A percentile compares a stretch with the other conserved stretches of the same genome.
phyloP scores from a whole-genome alignment of 2,888 invertebrate genomes.

The Embidobia sp. region DNA sequence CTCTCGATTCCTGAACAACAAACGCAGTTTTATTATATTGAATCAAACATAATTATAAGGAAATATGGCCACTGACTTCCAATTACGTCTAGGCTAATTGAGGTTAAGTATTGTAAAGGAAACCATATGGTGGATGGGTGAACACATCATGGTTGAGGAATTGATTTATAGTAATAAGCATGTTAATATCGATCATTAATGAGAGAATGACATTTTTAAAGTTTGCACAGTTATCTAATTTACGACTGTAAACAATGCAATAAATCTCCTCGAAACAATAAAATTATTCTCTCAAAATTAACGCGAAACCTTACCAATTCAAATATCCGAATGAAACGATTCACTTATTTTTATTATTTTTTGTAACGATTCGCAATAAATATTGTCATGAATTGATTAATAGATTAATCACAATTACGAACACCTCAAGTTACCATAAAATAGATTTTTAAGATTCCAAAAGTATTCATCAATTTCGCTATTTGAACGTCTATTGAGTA shows the following conservation, averaged over 20 bases:
- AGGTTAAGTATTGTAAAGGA: conserved; percentile 24
- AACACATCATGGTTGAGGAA: conserved; percentile 19
- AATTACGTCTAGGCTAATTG: conserved; percentile 28
- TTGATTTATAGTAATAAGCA: conserved; percentile 18
- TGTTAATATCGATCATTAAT: conserved; percentile 29
- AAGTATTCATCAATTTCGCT: conserved; percentile 2
- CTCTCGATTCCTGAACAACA: conserved; percentile 5
- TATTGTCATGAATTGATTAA: no score
- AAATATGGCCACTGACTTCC: conserved; percentile 22
- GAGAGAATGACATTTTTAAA: conserved; percentile 17
- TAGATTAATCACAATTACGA: no score
- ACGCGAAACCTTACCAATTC: no score
- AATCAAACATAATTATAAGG: conserved; percentile 26
- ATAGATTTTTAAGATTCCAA: no score
- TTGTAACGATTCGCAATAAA: no score
- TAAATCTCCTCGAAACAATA: conserved; percentile 1
- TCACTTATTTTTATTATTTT: no score
- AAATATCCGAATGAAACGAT: no score
- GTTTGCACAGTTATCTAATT: conserved; percentile 15
- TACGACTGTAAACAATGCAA: conserved; percentile 17
- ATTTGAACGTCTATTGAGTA: no score
- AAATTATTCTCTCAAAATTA: no score
- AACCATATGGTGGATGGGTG: conserved; percentile 27
- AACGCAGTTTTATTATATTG: conserved; percentile 9
- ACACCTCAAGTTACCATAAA: no score